These are phyloP conservation scores for Pseudomyrmex cubaensis DNA, from an alignment of 1,140 invertebrate genomes.

Conservation along the genomic window DNA sequence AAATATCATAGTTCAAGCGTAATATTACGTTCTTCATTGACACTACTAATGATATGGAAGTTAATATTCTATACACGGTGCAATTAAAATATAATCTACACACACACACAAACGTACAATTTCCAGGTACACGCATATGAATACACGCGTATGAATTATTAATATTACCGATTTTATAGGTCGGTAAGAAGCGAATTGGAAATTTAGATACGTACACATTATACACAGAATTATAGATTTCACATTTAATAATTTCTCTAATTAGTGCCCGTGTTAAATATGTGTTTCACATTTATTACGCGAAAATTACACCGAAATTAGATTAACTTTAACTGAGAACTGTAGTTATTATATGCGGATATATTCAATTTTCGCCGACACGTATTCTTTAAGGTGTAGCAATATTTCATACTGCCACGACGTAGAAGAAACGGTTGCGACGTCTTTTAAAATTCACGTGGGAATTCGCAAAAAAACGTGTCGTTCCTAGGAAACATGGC, in stretches of 20 bases:
- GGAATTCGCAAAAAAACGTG: constrained; percentile 23
- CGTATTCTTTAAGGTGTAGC: background rate
- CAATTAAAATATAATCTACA: constrained; percentile 55
- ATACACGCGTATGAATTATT: constrained; percentile 26
- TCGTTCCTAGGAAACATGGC: constrained; percentile 41
- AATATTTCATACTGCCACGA: background rate
- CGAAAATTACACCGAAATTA: constrained; percentile 9
- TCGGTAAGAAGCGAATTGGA: constrained; percentile 53
- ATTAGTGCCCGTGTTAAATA: constrained; percentile 1
- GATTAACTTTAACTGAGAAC: too few species aligned
- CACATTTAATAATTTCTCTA: constrained; percentile 31
- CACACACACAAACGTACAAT: background rate
- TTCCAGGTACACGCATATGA: constrained; percentile 8
- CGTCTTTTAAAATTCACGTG: background rate
- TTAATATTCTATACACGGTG: constrained; percentile 42
- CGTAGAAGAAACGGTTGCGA: background rate
- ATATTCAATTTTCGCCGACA: background rate
- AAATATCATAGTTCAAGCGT: constrained; percentile 2
- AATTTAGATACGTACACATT: constrained; percentile 35
- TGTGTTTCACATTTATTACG: background rate
- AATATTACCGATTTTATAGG: constrained; percentile 31
- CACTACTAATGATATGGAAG: constrained; percentile 34
- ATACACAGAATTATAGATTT: constrained; percentile 35
- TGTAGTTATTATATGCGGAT: background rate
- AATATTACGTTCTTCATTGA: constrained; percentile 30